Conservation (phyloP, 2,797 vertebrate species). For the Sebastes goodei region DNA sequence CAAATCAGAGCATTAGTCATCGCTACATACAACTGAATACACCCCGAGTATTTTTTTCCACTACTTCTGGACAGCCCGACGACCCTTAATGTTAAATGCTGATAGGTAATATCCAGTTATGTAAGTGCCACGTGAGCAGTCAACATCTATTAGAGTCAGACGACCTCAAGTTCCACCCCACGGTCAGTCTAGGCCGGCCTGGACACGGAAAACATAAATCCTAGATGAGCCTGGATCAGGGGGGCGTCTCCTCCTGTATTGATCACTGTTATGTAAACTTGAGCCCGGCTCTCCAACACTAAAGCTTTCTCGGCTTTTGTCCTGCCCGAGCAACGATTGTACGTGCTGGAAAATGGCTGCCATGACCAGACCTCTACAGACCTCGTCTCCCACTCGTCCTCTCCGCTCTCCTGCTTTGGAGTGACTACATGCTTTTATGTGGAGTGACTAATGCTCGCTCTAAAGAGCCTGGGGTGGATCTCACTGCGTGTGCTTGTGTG, state of each 20-base stretch:
- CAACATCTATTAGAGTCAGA: conserved; percentile 61
- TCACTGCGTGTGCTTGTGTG: conserved; percentile 36
- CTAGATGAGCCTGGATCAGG: conserved; percentile 48
- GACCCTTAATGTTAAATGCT: conserved; percentile 29
- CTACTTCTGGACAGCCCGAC: conserved; percentile 6
- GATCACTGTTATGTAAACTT: conserved; percentile 62
- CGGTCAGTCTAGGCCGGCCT: conserved; percentile 35
- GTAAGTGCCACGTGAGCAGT: conserved; percentile 62
- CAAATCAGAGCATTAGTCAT: background rate
- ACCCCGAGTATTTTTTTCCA: background rate
- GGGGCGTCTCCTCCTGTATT: conserved; percentile 56
- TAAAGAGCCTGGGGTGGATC: conserved; percentile 72
- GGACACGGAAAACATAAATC: conserved; percentile 43
- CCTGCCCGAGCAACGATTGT: conserved; percentile 24
- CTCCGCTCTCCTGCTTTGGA: conserved; percentile 69
- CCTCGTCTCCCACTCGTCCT: conserved; percentile 71
- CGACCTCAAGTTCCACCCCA: conserved; percentile 50
- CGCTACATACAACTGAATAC: background rate
- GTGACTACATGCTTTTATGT: conserved; percentile 75
- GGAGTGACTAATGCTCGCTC: conserved; percentile 78
- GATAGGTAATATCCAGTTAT: conserved; percentile 61
- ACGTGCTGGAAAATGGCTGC: conserved; percentile 72
- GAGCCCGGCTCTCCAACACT: conserved; percentile 18
- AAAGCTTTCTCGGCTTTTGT: conserved; percentile 32
- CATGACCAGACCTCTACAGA: conserved; percentile 67